A percentile compares a stretch with the other conserved stretches of the same genome.
Evolutionary conservation across 2,113 vertebrate genomes (phyloP).

Genomic region (Amblyopsis rosae): DNA sequence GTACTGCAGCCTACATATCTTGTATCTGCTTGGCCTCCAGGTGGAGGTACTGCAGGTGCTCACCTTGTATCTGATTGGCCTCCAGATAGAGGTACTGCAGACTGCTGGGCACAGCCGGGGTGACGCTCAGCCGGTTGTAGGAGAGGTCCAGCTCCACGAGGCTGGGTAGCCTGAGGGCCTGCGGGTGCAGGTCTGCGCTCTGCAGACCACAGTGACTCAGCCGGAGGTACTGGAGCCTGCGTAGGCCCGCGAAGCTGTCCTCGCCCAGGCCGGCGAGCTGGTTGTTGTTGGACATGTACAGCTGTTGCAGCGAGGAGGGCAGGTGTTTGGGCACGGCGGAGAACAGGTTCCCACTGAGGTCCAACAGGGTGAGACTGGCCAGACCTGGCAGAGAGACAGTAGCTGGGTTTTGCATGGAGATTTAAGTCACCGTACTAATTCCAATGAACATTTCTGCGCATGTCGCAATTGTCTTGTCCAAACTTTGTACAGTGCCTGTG

Average conservation of each 20-base stretch:
- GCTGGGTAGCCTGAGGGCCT: constrained; percentile 70
- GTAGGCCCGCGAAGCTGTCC: constrained; percentile 58
- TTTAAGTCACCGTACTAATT: too few relatives aligned
- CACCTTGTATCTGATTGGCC: constrained; percentile 77
- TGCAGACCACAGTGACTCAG: constrained; percentile 67
- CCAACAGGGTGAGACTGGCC: constrained; percentile 65
- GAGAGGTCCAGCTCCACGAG: constrained; percentile 79
- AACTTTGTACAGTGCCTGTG: too few relatives aligned
- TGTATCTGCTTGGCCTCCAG: constrained; percentile 53
- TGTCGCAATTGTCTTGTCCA: too few relatives aligned
- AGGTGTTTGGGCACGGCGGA: constrained; percentile 65
- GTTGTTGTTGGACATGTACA: constrained; percentile 79
- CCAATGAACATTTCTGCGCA: too few relatives aligned
- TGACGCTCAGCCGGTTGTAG: constrained; percentile 72
- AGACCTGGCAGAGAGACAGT: constrained; percentile 55
- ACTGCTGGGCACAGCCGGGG: constrained; percentile 67
- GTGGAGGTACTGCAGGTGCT: constrained; percentile 11
- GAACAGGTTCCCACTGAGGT: constrained; percentile 73
- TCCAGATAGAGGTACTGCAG: constrained; percentile 79
- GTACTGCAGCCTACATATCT: constrained; percentile 51
- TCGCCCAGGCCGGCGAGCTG: constrained; percentile 54
- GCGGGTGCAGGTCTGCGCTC: constrained; percentile 37
- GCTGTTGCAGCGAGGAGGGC: constrained; percentile 72
- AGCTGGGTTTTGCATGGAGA: background rate
- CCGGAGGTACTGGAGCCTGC: constrained; percentile 67